Evolutionary conservation across 2,888 invertebrate genomes (phyloP).

Genomic region (Syrphus vitripennis): DNA sequence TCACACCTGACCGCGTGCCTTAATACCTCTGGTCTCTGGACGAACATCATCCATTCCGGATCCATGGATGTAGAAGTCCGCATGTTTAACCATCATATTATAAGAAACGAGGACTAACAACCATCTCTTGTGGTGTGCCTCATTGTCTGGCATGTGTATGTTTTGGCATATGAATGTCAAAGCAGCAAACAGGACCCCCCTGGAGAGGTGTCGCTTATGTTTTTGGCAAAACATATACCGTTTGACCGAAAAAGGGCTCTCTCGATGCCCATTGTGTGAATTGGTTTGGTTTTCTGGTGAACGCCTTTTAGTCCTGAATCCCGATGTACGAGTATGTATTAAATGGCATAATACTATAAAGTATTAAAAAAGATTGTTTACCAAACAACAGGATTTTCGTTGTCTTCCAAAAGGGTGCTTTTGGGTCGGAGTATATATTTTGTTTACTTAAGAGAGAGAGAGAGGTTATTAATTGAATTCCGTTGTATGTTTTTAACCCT

Average conservation of each 20-base stretch:
- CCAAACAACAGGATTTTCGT: conserved; percentile 47
- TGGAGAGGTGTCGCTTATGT: conserved; percentile 67
- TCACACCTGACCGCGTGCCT: conserved; percentile 66
- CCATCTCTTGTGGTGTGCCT: conserved; percentile 22
- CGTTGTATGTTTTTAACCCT: conserved; percentile 51
- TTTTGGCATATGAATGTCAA: conserved; percentile 62
- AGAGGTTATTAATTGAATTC: conserved; percentile 69
- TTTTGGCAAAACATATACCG: conserved; percentile 61
- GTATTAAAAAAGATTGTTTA: conserved; percentile 65
- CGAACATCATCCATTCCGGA: background rate
- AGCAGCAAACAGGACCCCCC: conserved; percentile 63
- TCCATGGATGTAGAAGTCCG: no score
- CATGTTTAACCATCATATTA: no score
- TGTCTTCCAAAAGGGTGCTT: conserved; percentile 62
- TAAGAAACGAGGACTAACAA: background rate
- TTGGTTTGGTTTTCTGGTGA: conserved; percentile 45
- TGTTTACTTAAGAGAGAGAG: conserved; percentile 61
- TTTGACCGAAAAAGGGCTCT: conserved; percentile 48
- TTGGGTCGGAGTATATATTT: conserved; percentile 20
- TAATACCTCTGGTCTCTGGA: background rate
- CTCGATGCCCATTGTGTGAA: conserved; percentile 47
- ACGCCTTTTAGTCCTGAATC: conserved; percentile 46
- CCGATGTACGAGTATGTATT: background rate
- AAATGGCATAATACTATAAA: conserved; percentile 56
- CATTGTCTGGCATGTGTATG: conserved; percentile 10